Evolutionary conservation across 2,888 invertebrate species (phyloP), one percentile per base, ranked within the genome.

Genomic region (Ophioninae sp.): DNA sequence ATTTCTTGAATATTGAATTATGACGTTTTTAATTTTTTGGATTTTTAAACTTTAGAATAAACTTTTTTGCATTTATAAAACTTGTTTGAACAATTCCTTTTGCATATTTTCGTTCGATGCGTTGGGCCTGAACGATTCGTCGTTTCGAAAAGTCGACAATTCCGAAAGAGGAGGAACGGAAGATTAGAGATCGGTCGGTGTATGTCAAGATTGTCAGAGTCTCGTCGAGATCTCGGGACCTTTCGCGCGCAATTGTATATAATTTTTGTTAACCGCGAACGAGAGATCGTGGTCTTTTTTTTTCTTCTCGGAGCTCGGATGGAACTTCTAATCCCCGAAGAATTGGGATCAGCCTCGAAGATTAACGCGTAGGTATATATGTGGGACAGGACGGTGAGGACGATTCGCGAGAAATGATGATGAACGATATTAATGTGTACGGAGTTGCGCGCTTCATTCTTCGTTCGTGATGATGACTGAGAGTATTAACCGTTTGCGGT

Each of bases 341-440:
- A 83, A 83, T 83, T 80, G 76, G 77, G 80, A 83, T 83, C 79
- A 77, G 37, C 83, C 73, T 77, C 79, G 72, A 62, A 70, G 62
- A 78, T 78, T 41, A 57, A 59, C 44, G 41, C 23, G 30, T 30
- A n/a, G n/a, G n/a, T n/a, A n/a, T n/a, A 30, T 30, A 30, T 30
- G 30, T 30, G 30, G 30, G 30, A 30, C 30, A 30, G 30, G 30
- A 30, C 30, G 41, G 37, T 10, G 56, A 17, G 57, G 44, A 75
- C 56, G 37, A 75, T 56, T 75, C 41, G 75, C 37, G 61, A 44
- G 68, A 61, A 44, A 68, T 59, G 6, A 77, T 50, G 68, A 62
- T 50, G 61, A 77, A 77, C 61, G 68, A 41, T 39, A 72, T 41
- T 72, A 61, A 72, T 59, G 72, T 59, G 5, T 44, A 13, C 8